Evolutionary conservation across 2,113 vertebrate genomes (phyloP), one percentile per base, ranked within the genome.

Genomic region (Charadrius vociferus): DNA sequence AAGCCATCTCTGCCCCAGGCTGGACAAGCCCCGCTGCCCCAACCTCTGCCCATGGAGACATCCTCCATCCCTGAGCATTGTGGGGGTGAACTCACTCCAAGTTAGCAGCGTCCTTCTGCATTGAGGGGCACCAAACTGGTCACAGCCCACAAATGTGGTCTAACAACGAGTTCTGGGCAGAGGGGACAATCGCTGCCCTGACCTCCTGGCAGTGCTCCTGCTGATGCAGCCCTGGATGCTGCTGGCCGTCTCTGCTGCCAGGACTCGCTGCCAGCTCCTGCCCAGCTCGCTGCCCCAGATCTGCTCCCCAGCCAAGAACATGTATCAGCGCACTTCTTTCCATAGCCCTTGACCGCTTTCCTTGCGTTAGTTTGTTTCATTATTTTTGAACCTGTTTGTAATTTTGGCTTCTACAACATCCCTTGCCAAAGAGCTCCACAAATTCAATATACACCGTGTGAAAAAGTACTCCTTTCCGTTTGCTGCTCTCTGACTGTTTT

Each of bases 21-120:
- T 67, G 24, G 47, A 58, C 47, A 39, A 83, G 47, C 20, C 10
- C 24, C 3, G 1, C 26, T 37, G 74, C 19, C 62, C 32, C 49
- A 49, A 43, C 36, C 14, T n/a, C 43, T 67, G 59, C 50, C 86
- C 61, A 1, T 0, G 1, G 49, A 49, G 17, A 14, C 12, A 2
- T 5, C 1, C 11, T 82, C 72, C 56, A 53, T 22, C 79, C 67
- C 56, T 10, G 41, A 65, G 59, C 13, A 0, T 34, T 3, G 4
- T 1, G 6, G 36, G 26, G 30, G 3, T 58, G 73, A 72, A 17
- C 32, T 61, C 30, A 1, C 17, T 12, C 49, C 1, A 10, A 29
- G 20, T 23, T 45, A 8, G 65, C 1, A 0, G 29, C 1, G 1
- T 7, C 61, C 37, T 43, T 71, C 62, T 80, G 50, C 18, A 0